phyloP scores from a whole-genome alignment of 2,113 vertebrate species.

The Meles meles region DNA sequence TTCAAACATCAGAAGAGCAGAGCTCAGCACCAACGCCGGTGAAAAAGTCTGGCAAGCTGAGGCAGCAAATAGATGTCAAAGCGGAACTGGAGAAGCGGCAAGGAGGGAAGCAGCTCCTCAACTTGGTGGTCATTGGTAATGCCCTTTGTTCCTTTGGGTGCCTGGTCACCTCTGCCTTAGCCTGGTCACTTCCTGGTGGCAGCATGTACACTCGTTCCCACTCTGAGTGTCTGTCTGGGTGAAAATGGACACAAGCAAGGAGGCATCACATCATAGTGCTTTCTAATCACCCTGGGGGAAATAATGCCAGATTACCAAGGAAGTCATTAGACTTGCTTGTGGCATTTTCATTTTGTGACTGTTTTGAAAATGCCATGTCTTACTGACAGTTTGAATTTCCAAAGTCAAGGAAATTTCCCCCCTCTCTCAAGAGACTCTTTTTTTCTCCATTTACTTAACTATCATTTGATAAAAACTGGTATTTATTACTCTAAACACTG shows the following conservation, averaged over 20 bases:
- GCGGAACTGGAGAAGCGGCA: slow-evolving; percentile 95
- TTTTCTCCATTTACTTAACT: neutral
- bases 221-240: neutral
- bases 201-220: neutral
- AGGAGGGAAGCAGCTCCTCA: slow-evolving; percentile 95
- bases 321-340: neutral
- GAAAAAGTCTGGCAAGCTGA: slow-evolving; percentile 89
- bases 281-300: neutral
- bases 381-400: slow-evolving; percentile 5
- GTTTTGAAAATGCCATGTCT: slow-evolving; percentile 8
- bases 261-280: neutral
- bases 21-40: slow-evolving; percentile 74
- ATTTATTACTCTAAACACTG: slow-evolving; percentile 6
- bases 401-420: neutral
- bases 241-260: neutral
- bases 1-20: slow-evolving; percentile 83
- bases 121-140: slow-evolving; percentile 97
- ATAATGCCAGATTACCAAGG: neutral
- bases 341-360: slow-evolving; percentile 17
- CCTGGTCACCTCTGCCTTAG: neutral
- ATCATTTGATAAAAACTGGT: neutral
- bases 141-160: neutral
- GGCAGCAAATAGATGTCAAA: slow-evolving; percentile 91
- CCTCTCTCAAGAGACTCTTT: neutral
- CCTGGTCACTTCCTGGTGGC: neutral